Percentiles rank a stretch among this genome's conserved stretches.
Evolutionary conservation across 2,888 invertebrate genomes (phyloP).

Genomic region (Agriopis leucophaearia): DNA sequence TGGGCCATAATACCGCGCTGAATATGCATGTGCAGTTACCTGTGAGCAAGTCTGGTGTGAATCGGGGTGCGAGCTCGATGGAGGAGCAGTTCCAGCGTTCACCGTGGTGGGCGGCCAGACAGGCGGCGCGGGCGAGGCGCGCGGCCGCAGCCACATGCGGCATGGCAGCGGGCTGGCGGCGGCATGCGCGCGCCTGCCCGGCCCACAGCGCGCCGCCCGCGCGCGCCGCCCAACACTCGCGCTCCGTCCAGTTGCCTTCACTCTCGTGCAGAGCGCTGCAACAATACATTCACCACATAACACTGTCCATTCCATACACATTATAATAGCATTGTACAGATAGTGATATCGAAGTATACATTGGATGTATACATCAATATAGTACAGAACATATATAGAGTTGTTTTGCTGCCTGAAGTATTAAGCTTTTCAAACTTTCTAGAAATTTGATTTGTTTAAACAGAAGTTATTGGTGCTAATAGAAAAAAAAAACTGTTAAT

Average conservation of each 20-base stretch:
- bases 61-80: constrained; percentile 89
- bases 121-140: constrained; percentile 88
- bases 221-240: constrained; percentile 75
- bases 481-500: neutral
- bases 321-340: too few relatives aligned
- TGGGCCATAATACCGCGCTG: neutral
- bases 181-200: constrained; percentile 88
- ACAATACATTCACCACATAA: constrained; percentile 3
- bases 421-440: too few relatives aligned
- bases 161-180: constrained; percentile 90
- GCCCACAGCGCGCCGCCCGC: constrained; percentile 85
- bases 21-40: constrained; percentile 77
- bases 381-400: too few relatives aligned
- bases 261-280: constrained; percentile 75
- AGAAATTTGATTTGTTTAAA: too few relatives aligned
- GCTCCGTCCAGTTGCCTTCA: constrained; percentile 82
- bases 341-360: too few relatives aligned
- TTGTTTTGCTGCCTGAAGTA: too few relatives aligned
- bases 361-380: too few relatives aligned
- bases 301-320: too few relatives aligned
- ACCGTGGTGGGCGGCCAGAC: constrained; percentile 90
- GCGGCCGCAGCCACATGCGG: constrained; percentile 92
- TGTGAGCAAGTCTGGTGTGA: constrained; percentile 91
- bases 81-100: constrained; percentile 95
- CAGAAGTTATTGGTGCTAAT: neutral